These are phyloP conservation scores for Mycetomoellerius zeteki DNA, from an alignment of 1,140 invertebrate genomes.

Conservation along the genomic window DNA sequence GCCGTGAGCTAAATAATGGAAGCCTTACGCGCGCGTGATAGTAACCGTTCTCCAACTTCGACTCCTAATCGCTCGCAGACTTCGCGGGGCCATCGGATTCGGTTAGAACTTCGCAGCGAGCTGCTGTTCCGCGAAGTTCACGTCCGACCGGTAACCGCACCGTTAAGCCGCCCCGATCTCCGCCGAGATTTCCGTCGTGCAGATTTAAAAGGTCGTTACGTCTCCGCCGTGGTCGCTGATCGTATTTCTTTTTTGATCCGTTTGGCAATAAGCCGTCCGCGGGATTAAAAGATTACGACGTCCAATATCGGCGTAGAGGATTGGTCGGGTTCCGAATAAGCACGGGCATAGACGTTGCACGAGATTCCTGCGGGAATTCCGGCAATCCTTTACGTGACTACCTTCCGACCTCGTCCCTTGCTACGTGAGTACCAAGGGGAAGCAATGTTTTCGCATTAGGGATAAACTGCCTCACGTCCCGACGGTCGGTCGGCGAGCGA, in stretches of 20 bases:
- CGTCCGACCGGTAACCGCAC: slow-evolving; percentile 26
- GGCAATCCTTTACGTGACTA: slow-evolving; percentile 81
- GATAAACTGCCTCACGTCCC: slow-evolving; percentile 74
- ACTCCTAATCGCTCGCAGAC: slow-evolving; percentile 57
- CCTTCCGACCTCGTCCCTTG: slow-evolving; percentile 50
- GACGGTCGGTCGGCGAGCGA: slow-evolving; percentile 17
- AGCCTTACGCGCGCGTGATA: slow-evolving; percentile 11
- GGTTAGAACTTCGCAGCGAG: slow-evolving; percentile 44
- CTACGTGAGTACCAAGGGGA: slow-evolving; percentile 57
- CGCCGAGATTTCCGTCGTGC: slow-evolving; percentile 51
- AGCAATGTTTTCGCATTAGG: slow-evolving; percentile 82
- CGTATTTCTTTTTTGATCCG: slow-evolving; percentile 44
- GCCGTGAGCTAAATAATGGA: slow-evolving; percentile 53
- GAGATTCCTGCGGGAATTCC: slow-evolving; percentile 74
- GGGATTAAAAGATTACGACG: slow-evolving; percentile 80
- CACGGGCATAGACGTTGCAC: slow-evolving; percentile 46
- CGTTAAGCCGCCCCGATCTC: slow-evolving; percentile 49
- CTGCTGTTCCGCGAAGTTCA: slow-evolving; percentile 43
- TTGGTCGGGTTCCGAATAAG: slow-evolving; percentile 28
- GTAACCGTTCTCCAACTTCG: slow-evolving; percentile 22
- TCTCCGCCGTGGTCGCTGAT: not conserved
- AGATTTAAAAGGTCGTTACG: slow-evolving; percentile 63
- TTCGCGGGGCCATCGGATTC: slow-evolving; percentile 40
- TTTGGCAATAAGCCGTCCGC: slow-evolving; percentile 58
- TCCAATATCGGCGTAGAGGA: slow-evolving; percentile 71